Conservation (phyloP, 2,797 vertebrate species). For the Pipistrellus pygmaeus region DNA sequence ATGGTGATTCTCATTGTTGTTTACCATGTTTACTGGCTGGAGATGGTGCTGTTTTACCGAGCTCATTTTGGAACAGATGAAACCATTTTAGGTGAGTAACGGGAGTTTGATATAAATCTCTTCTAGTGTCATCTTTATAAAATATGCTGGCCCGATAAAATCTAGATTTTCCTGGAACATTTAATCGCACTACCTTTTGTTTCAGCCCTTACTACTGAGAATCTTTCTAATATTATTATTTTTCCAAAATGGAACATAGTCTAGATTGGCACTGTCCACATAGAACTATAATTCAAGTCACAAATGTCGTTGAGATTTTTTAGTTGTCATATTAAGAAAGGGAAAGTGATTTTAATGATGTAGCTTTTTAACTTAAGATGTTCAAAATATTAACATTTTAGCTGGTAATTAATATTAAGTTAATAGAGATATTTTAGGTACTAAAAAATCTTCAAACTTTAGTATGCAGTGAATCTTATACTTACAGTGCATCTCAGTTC, state of each 20-base stretch:
- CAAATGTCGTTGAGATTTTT: not conserved
- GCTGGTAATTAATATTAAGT: not conserved
- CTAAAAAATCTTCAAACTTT: slow-evolving; percentile 7
- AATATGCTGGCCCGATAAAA: not conserved
- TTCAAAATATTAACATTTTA: not conserved
- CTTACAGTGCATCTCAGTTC: not conserved
- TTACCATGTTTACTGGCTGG: slow-evolving; percentile 96
- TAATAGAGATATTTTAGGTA: not conserved
- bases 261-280: not conserved
- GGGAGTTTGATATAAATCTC: not conserved
- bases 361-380: not conserved
- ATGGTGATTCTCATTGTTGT: slow-evolving; percentile 93
- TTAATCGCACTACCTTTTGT: not conserved
- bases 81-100: slow-evolving; percentile 92
- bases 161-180: not conserved
- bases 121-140: slow-evolving; percentile 28
- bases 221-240: not conserved
- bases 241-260: not conserved
- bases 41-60: slow-evolving; percentile 96
- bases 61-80: slow-evolving; percentile 97
- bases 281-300: not conserved
- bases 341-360: not conserved
- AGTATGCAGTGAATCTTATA: not conserved
- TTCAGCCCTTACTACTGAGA: not conserved
- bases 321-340: not conserved